Conservation (phyloP, 2,113 vertebrate species). For the Pygoscelis antarcticus region DNA sequence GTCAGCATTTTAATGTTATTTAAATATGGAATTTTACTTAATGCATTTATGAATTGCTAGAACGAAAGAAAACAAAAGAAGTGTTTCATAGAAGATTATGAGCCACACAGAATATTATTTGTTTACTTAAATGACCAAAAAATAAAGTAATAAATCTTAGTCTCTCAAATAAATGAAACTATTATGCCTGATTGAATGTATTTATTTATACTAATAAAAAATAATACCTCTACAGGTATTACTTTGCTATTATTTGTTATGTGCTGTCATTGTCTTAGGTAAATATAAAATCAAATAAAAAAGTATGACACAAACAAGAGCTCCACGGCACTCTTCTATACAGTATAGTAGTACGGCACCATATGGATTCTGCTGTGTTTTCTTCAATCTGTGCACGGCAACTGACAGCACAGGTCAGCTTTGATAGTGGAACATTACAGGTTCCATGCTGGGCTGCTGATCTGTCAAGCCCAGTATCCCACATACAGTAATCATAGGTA, state of each 20-base stretch:
- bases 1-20: constrained; percentile 10
- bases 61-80: constrained; percentile 25
- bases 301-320: neutral
- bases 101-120: neutral
- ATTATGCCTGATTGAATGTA: constrained; percentile 30
- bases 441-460: neutral
- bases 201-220: constrained; percentile 55
- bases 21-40: constrained; percentile 19
- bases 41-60: neutral
- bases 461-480: neutral
- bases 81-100: constrained; percentile 17
- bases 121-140: constrained; percentile 40
- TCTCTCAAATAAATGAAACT: constrained; percentile 26
- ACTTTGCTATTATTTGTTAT: constrained; percentile 25
- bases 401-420: neutral
- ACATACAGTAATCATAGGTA: neutral
- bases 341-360: neutral
- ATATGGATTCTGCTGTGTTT: neutral
- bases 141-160: constrained; percentile 48
- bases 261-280: neutral
- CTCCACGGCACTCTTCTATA: neutral
- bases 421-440: neutral
- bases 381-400: neutral
- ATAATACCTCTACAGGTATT: constrained; percentile 2
- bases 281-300: neutral